phyloP scores from a whole-genome alignment of 2,113 vertebrate genomes.

The Limanda limanda region DNA sequence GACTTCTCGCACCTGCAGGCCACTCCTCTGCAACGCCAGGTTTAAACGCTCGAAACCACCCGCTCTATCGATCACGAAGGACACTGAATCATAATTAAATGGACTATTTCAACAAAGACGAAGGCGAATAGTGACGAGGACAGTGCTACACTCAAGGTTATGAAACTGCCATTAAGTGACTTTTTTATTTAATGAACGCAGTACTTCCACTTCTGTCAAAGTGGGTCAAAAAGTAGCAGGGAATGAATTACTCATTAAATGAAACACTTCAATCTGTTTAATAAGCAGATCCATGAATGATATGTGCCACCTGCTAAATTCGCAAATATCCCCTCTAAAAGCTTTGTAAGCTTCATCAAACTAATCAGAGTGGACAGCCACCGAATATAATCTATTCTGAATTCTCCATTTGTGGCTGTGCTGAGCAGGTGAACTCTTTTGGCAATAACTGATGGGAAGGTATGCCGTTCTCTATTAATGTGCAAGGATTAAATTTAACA shows the following conservation, averaged over 20 bases:
- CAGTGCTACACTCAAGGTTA: constrained; percentile 42
- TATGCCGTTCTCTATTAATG: constrained; percentile 82
- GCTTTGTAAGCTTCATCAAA: constrained; percentile 76
- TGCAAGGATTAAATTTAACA: constrained; percentile 86
- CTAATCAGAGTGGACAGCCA: constrained; percentile 71
- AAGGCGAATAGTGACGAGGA: background rate
- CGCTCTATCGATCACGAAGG: constrained; percentile 18
- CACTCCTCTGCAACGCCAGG: constrained; percentile 2
- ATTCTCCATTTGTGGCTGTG: constrained; percentile 76
- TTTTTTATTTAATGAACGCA: constrained; percentile 13
- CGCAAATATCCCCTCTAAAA: constrained; percentile 76
- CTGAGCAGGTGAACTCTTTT: constrained; percentile 79
- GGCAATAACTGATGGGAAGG: constrained; percentile 85
- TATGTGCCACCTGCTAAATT: constrained; percentile 70
- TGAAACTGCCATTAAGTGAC: constrained; percentile 52
- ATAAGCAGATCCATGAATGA: constrained; percentile 72
- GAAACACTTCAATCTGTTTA: constrained; percentile 73
- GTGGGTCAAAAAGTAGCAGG: constrained; percentile 72
- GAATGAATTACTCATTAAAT: constrained; percentile 76
- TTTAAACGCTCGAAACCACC: constrained; percentile 20
- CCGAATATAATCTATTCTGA: constrained; percentile 74
- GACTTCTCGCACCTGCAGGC: constrained; percentile 55
- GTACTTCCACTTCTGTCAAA: constrained; percentile 60
- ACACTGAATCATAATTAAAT: constrained; percentile 55
- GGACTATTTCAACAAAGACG: constrained; percentile 37